Base-by-base conservation (phyloP, 2,113 vertebrate genomes). In the Elephantulus edwardii region DNA sequence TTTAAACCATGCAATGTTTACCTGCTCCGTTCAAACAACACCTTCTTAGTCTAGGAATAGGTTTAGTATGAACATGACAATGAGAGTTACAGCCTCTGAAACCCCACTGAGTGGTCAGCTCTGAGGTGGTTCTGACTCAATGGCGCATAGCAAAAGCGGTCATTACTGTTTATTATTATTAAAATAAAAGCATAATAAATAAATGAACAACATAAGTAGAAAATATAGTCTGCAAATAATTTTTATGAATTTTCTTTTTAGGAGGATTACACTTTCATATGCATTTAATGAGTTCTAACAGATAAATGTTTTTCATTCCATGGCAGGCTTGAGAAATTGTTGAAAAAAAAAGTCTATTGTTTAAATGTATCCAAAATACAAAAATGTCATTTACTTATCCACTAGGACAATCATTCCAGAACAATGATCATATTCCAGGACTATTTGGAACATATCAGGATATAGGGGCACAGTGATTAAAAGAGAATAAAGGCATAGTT, bases 161-260 rank as follows among this genome's bases (percentile, higher is more conserved):
- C 10, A 71, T 48, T 90, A 52, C 20, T 46, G 35, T 7, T 66
- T 64, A 30, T 86, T 90, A 76, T 75, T 38, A 86, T 52, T 68
- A 28, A 70, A 64, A 81, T 76, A 28, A 80, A 85, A 81, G 17
- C 11, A 89, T 17, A 93, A 17, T 60, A 72, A 79, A 72, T 78
- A 50, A 26, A 48, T 24, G 70, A 12, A 38, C 8, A 80, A 83
- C 83, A 38, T 33, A 71, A 54, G 40, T 8, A 56, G 16, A 66
- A 48, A 83, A 64, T 83, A 83, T 16, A 76, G 12, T 44, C 14
- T 10, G 16, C 62, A 24, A 86, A 70, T 19, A 26, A 62, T 16
- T 54, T 30, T 74, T 74, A 50, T 74, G 7, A 82, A 62, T 71
- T 78, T n/a, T 42, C 2, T 75, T 85, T 88, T 81, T n/a, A 35